phyloP scores from a whole-genome alignment of 1,140 invertebrate genomes.

The Metopolophium dirhodum region DNA sequence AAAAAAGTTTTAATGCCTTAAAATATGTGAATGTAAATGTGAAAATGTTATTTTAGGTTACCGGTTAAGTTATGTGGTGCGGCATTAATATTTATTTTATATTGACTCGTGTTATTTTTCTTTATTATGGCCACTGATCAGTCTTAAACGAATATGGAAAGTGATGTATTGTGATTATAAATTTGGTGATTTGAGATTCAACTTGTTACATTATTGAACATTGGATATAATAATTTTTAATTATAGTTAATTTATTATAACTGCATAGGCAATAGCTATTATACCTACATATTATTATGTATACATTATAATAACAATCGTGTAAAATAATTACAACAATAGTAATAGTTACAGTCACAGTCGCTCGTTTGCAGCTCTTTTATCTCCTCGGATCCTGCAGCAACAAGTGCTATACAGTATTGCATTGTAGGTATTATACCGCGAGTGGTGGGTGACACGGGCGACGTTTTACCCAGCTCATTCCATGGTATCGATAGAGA shows the following conservation, averaged over 20 bases:
- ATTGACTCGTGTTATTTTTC: neutral
- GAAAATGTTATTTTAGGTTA: too few relatives aligned
- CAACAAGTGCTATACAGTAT: neutral
- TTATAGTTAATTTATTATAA: conserved; percentile 43
- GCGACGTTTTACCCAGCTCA: neutral
- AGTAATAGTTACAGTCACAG: neutral
- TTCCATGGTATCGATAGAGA: neutral
- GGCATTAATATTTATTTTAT: neutral
- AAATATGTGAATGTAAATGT: too few relatives aligned
- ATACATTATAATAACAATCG: neutral
- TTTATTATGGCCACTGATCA: conserved; percentile 40
- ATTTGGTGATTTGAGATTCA: conserved; percentile 36
- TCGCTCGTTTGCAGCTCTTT: neutral
- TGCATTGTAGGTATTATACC: neutral
- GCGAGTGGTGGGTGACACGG: neutral
- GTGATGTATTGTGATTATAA: conserved; percentile 55
- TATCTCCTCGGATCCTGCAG: neutral
- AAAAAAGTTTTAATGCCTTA: neutral
- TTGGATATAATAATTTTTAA: conserved; percentile 46
- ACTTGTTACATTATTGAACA: conserved; percentile 40
- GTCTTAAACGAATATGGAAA: conserved; percentile 51
- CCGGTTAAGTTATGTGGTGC: too few relatives aligned
- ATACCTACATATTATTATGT: neutral
- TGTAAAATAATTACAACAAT: conserved; percentile 20
- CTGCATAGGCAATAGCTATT: conserved; percentile 26